Evolutionary conservation across 2,888 invertebrate species (phyloP).

Genomic region (Pilophorus perplexus): DNA sequence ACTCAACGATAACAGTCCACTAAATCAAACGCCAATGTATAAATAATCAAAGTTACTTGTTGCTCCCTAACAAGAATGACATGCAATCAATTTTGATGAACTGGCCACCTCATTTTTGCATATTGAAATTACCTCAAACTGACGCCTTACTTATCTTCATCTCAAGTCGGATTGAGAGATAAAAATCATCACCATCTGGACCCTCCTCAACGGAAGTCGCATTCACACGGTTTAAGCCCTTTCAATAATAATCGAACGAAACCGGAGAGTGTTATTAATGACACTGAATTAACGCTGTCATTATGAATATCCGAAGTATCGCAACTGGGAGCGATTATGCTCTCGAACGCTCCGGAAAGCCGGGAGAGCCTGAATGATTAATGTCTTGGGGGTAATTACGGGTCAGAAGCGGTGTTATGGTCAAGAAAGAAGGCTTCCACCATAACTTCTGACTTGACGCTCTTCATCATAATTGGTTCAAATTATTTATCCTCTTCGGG

Average conservation of each 20-base stretch:
- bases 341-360: neutral
- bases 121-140: too few species aligned
- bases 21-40: too few species aligned
- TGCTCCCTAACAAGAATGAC: too few species aligned
- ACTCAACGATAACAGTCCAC: too few species aligned
- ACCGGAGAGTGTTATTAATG: slow-evolving; percentile 6
- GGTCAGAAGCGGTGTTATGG: slow-evolving; percentile 18
- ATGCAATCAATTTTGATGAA: too few species aligned
- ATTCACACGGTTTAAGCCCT: neutral
- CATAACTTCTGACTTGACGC: slow-evolving; percentile 4
- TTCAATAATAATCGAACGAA: neutral
- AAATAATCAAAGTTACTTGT: too few species aligned
- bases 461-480: slow-evolving; percentile 26
- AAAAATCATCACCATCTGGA: neutral
- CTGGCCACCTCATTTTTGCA: too few species aligned
- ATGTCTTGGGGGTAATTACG: slow-evolving; percentile 11
- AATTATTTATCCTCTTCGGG: slow-evolving; percentile 17
- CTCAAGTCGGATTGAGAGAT: neutral
- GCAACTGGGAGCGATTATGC: slow-evolving; percentile 13
- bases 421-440: neutral
- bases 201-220: neutral
- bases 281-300: slow-evolving; percentile 13
- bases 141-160: too few species aligned
- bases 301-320: slow-evolving; percentile 17
- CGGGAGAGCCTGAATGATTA: slow-evolving; percentile 4